phyloP scores from a whole-genome alignment of 2,888 invertebrate species.

The Andricus quercusramuli region DNA sequence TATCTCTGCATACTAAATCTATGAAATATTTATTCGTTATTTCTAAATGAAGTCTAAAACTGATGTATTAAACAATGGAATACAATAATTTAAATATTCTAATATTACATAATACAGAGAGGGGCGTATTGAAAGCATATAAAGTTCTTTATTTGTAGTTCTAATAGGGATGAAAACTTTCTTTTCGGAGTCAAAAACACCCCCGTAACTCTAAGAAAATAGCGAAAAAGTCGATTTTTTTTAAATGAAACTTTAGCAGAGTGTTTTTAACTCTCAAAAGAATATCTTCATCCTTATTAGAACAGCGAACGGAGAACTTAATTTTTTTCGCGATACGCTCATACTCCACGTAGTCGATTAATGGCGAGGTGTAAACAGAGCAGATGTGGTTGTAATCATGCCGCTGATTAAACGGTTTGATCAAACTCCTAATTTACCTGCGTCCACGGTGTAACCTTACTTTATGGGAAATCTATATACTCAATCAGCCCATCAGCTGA shows the following conservation, averaged over 20 bases:
- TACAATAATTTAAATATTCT: not conserved
- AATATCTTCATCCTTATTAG: not conserved
- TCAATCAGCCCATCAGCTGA: no score
- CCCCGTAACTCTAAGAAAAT: no score
- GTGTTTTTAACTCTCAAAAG: not conserved
- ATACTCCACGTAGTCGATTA: not conserved
- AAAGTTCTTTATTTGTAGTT: not conserved
- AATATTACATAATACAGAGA: no score
- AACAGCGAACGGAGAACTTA: not conserved
- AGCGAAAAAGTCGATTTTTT: no score
- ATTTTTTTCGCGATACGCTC: no score
- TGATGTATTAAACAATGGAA: not conserved
- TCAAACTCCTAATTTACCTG: constrained; percentile 74
- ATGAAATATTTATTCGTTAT: not conserved
- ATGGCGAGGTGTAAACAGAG: constrained; percentile 56
- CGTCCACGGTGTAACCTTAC: constrained; percentile 60
- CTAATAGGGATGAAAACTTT: no score
- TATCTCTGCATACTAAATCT: not conserved
- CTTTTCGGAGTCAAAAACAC: no score
- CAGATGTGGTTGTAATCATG: constrained; percentile 76
- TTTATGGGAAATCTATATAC: constrained; percentile 64
- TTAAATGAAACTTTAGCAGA: no score
- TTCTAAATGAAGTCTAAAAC: not conserved
- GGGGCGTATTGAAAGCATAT: no score
- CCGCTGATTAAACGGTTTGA: constrained; percentile 76